phyloP scores from a whole-genome alignment of 2,888 invertebrate species.

The Norana najaformis region DNA sequence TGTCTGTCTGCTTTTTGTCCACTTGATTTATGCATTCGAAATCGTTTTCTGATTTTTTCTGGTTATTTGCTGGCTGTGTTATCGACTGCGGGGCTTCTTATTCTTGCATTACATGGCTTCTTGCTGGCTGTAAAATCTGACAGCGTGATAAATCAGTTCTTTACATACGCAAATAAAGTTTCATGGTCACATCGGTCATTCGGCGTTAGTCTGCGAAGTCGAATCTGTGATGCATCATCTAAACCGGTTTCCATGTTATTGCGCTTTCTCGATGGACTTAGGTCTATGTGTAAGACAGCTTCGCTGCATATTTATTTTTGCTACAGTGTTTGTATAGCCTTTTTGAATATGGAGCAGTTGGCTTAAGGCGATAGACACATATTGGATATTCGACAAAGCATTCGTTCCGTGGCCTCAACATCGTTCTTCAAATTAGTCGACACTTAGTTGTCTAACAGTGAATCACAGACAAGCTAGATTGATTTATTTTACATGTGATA shows the following conservation, averaged over 20 bases:
- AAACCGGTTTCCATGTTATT: not conserved
- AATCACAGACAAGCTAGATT: too few relatives aligned
- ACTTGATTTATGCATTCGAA: not conserved
- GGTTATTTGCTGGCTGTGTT: not conserved
- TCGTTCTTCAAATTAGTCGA: too few relatives aligned
- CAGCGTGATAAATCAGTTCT: not conserved
- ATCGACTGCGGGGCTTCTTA: not conserved
- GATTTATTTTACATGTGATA: too few relatives aligned
- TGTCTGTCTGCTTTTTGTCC: not conserved
- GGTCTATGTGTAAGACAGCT: not conserved
- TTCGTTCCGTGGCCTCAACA: too few relatives aligned
- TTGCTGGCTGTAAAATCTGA: not conserved
- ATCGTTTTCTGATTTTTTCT: not conserved
- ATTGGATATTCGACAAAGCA: too few relatives aligned
- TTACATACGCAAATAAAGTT: not conserved
- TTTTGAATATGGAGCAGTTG: too few relatives aligned
- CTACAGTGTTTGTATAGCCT: too few relatives aligned
- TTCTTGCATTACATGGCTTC: slow-evolving; percentile 1
- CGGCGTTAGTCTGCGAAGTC: not conserved
- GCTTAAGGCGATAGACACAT: too few relatives aligned
- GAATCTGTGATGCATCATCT: not conserved
- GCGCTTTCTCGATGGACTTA: not conserved
- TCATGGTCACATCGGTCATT: not conserved
- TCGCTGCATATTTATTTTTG: not conserved
- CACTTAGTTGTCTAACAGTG: too few relatives aligned